These are phyloP conservation scores for Serilophus lunatus DNA, from an alignment of 2,113 vertebrate species.

Conservation along the genomic window DNA sequence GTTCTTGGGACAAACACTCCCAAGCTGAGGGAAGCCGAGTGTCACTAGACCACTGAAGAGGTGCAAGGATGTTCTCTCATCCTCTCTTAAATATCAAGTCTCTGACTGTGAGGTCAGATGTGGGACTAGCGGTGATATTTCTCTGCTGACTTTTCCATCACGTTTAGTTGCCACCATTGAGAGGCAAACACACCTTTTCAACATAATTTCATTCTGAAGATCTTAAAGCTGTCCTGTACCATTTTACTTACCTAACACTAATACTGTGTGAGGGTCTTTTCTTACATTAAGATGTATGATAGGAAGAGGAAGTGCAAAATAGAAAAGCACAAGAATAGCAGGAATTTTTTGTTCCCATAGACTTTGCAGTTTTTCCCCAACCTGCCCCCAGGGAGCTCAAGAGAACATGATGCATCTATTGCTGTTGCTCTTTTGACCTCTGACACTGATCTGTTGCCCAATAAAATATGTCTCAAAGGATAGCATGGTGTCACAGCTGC, in stretches of 20 bases:
- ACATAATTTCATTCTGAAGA: neutral
- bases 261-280: neutral
- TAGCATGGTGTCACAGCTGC: neutral
- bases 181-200: neutral
- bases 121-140: neutral
- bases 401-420: conserved; percentile 12
- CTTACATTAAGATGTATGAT: neutral
- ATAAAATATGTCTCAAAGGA: conserved; percentile 28
- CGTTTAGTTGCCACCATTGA: neutral
- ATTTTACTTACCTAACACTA: neutral
- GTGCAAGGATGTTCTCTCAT: neutral
- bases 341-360: neutral
- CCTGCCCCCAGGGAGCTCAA: neutral
- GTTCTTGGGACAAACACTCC: neutral
- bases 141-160: neutral
- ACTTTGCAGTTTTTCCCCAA: neutral
- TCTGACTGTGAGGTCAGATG: neutral
- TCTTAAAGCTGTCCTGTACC: neutral
- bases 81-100: neutral
- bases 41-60: neutral
- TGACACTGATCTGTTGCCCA: neutral
- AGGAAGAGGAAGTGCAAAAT: neutral
- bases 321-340: neutral
- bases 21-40: neutral
- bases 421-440: conserved; percentile 24